Percentiles rank a stretch among this genome's conserved stretches.
Conservation (phyloP, 2,888 invertebrate species). For the Microctonus hyperodae region DNA sequence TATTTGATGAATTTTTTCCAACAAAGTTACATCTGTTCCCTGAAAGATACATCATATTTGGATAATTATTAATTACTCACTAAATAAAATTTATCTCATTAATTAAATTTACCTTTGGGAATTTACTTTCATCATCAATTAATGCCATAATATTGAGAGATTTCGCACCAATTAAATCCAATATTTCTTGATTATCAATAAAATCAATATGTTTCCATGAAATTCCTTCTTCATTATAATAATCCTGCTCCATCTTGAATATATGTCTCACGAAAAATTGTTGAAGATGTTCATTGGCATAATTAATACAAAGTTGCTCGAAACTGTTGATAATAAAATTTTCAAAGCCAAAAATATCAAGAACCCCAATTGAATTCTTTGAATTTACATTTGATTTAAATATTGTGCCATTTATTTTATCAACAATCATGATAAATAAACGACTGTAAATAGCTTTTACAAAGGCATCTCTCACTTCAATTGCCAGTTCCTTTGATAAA, state of each 20-base stretch:
- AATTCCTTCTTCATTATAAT: slow-evolving; percentile 96
- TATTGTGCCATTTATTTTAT: slow-evolving; percentile 96
- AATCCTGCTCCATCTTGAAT: slow-evolving; percentile 98
- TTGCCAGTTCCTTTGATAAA: slow-evolving; percentile 88
- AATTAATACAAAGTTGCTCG: slow-evolving; percentile 99
- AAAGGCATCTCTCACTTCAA: slow-evolving; percentile 97
- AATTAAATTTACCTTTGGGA: no score
- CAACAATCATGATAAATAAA: slow-evolving; percentile 94
- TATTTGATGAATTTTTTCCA: slow-evolving; percentile 95
- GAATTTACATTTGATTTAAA: slow-evolving; percentile 83
- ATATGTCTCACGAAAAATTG: slow-evolving; percentile 99
- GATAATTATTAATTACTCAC: no score
- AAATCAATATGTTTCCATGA: slow-evolving; percentile 99
- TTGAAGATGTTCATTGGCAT: slow-evolving; percentile 97
- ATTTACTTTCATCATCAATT: slow-evolving; percentile 98
- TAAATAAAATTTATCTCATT: no score
- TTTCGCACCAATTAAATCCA: slow-evolving; percentile 95
- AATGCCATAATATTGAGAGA: slow-evolving; percentile 97
- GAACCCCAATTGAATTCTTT: slow-evolving; percentile 92
- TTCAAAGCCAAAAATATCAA: slow-evolving; percentile 99
- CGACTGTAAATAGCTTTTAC: slow-evolving; percentile 98
- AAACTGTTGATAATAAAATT: slow-evolving; percentile 98
- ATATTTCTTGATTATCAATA: slow-evolving; percentile 96
- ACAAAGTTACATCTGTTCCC: slow-evolving; percentile 97
- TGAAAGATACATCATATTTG: no score